Percentiles rank a stretch among this genome's conserved stretches.
Evolutionary conservation across 2,888 invertebrate genomes (phyloP).

Genomic region (Folsomia manolachei): DNA sequence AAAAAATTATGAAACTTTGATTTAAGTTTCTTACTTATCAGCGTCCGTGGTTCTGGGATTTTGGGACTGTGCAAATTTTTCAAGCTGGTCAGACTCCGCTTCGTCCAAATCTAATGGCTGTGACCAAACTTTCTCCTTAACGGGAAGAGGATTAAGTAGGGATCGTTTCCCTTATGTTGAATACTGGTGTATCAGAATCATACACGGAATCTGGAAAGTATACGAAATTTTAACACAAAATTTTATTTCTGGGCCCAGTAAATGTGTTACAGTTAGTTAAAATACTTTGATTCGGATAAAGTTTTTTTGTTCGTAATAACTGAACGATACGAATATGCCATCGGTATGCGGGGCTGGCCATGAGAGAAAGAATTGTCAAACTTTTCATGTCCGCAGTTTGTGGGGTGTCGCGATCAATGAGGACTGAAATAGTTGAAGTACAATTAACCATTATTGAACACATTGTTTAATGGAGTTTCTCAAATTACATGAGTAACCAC

Average conservation of each 20-base stretch:
- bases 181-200: neutral
- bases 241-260: no score
- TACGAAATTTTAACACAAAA: no score
- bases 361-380: slow-evolving; percentile 36
- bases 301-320: slow-evolving; percentile 19
- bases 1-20: no score
- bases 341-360: slow-evolving; percentile 43
- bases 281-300: no score
- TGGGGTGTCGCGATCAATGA: slow-evolving; percentile 33
- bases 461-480: no score
- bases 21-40: no score
- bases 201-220: neutral
- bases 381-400: slow-evolving; percentile 29
- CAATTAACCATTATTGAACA: no score
- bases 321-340: slow-evolving; percentile 43
- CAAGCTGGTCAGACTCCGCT: no score
- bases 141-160: no score
- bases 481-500: slow-evolving; percentile 41
- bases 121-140: neutral
- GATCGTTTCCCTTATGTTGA: neutral
- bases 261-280: no score
- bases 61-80: no score
- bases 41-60: no score
- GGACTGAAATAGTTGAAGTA: slow-evolving; percentile 21
- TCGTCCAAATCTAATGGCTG: neutral